phyloP scores from a whole-genome alignment of 2,797 vertebrate genomes.

The Clarias pachynema region DNA sequence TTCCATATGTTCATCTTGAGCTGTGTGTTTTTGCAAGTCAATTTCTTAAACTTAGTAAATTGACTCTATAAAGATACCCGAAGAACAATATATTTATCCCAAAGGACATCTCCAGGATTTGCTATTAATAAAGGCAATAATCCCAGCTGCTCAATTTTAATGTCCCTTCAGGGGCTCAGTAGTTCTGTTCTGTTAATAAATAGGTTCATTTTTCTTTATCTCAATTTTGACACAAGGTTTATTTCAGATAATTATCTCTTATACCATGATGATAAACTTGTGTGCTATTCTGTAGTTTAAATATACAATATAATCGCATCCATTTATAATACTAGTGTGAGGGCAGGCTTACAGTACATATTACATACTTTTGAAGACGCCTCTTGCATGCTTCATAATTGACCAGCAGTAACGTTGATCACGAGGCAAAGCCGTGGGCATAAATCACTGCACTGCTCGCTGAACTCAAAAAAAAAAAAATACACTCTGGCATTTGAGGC shows the following conservation, averaged over 20 bases:
- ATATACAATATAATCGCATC: conserved; percentile 63
- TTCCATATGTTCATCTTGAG: too few species aligned
- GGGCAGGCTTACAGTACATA: conserved; percentile 38
- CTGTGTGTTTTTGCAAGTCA: too few species aligned
- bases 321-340: conserved; percentile 44
- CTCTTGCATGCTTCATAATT: conserved; percentile 35
- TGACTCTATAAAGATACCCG: too few species aligned
- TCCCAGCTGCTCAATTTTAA: not conserved
- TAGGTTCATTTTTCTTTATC: conserved; percentile 39
- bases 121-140: conserved; percentile 26
- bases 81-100: too few species aligned
- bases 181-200: too few species aligned
- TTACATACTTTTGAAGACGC: conserved; percentile 53
- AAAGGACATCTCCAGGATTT: too few species aligned
- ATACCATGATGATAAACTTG: conserved; percentile 65
- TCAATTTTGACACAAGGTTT: too few species aligned
- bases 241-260: conserved; percentile 71
- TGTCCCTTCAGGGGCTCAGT: too few species aligned
- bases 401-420: conserved; percentile 38
- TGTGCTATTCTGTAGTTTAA: conserved; percentile 56
- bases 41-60: too few species aligned
- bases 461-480: not conserved
- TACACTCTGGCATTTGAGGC: not conserved
- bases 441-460: conserved; percentile 17
- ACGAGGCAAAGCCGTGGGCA: conserved; percentile 21